These are phyloP conservation scores for Eupleurogrammus muticus DNA, from an alignment of 2,797 vertebrate genomes.

Conservation along the genomic window DNA sequence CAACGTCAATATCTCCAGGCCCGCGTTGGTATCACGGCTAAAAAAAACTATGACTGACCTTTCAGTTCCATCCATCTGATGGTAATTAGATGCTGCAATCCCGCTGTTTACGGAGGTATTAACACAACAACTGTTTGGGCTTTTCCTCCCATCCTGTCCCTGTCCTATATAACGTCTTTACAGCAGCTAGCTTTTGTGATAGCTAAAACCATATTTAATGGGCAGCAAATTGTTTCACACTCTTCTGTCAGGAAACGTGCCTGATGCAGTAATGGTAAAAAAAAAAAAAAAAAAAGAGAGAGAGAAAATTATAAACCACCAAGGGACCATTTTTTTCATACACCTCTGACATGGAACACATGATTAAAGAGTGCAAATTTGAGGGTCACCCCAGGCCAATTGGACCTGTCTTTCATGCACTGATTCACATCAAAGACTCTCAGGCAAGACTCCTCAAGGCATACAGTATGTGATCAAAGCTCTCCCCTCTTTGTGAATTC, in stretches of 20 bases:
- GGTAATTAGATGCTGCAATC: slow-evolving; percentile 83
- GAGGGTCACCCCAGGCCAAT: slow-evolving; percentile 79
- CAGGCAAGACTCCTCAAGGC: slow-evolving; percentile 80
- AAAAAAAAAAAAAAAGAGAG: too few species aligned
- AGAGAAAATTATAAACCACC: slow-evolving; percentile 38
- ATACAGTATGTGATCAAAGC: slow-evolving; percentile 82
- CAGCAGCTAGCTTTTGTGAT: slow-evolving; percentile 53
- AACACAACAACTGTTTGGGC: slow-evolving; percentile 81
- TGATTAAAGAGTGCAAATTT: slow-evolving; percentile 82
- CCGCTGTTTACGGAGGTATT: slow-evolving; percentile 82
- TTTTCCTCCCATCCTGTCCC: slow-evolving; percentile 67
- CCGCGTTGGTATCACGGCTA: slow-evolving; percentile 30
- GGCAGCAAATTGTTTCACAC: slow-evolving; percentile 77
- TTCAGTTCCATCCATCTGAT: slow-evolving; percentile 83
- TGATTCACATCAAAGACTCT: slow-evolving; percentile 84
- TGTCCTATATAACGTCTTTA: slow-evolving; percentile 39
- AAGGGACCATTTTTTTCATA: slow-evolving; percentile 66
- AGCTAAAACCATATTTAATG: slow-evolving; percentile 76
- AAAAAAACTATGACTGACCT: slow-evolving; percentile 80
- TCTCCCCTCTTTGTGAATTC: slow-evolving; percentile 60
- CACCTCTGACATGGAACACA: slow-evolving; percentile 80
- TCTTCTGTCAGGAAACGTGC: slow-evolving; percentile 70
- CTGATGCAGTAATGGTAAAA: slow-evolving; percentile 57
- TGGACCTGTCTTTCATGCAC: slow-evolving; percentile 79
- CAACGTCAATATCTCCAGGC: slow-evolving; percentile 32